A percentile compares a stretch with the other conserved stretches of the same genome.
phyloP scores from a whole-genome alignment of 2,113 vertebrate genomes.

The Oryzias celebensis region DNA sequence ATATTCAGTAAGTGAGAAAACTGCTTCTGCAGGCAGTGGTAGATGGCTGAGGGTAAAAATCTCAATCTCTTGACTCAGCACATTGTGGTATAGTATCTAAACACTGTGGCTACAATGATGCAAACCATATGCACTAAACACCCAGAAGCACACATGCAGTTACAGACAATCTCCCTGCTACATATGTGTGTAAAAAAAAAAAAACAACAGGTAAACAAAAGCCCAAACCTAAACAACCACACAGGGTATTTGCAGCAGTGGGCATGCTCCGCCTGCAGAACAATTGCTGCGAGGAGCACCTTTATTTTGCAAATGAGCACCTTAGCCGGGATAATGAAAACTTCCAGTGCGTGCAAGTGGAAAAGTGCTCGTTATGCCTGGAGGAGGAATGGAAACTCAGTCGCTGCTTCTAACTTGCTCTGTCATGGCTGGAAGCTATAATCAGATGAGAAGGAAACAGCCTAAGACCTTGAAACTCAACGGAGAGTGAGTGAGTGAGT shows the following conservation, averaged over 20 bases:
- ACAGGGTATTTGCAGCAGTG: constrained; percentile 21
- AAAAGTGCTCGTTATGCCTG: constrained; percentile 54
- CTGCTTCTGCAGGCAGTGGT: constrained; percentile 45
- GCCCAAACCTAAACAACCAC: constrained; percentile 25
- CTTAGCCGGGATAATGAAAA: constrained; percentile 62
- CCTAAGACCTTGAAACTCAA: constrained; percentile 43
- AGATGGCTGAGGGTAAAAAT: constrained; percentile 56
- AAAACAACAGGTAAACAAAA: constrained; percentile 43
- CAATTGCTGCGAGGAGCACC: constrained; percentile 61
- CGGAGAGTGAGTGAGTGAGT: background rate
- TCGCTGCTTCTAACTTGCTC: constrained; percentile 34
- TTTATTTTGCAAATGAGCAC: constrained; percentile 51
- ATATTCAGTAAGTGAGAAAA: constrained; percentile 47
- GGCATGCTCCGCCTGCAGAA: constrained; percentile 35
- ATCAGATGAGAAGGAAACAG: constrained; percentile 38
- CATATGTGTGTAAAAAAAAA: constrained; percentile 10
- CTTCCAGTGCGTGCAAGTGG: constrained; percentile 40
- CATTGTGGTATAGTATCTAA: constrained; percentile 23
- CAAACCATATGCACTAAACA: constrained; percentile 10
- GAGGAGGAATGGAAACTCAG: constrained; percentile 54
- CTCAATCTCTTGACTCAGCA: constrained; percentile 60
- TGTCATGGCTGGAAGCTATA: constrained; percentile 31
- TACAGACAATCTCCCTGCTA: background rate
- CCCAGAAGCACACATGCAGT: constrained; percentile 6
- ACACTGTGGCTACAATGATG: constrained; percentile 54